These are phyloP conservation scores for Idaea straminata DNA, from an alignment of 2,888 invertebrate species.

Conservation along the genomic window DNA sequence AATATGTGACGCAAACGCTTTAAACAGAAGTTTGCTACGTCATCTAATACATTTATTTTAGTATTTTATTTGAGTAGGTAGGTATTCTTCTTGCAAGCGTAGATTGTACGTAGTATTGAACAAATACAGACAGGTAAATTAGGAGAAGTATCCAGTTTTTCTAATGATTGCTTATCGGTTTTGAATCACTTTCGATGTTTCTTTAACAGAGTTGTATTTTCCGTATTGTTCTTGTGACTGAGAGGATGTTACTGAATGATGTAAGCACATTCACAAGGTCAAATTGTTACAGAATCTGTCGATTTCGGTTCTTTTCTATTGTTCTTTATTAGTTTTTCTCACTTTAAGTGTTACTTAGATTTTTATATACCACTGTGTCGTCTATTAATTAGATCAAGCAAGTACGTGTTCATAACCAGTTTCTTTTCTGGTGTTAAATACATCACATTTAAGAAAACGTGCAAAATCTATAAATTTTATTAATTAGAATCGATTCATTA, in stretches of 20 bases:
- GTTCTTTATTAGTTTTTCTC: neutral
- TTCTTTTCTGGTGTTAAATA: neutral
- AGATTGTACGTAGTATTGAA: neutral
- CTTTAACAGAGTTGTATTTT: neutral
- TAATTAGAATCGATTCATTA: neutral
- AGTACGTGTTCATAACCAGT: neutral
- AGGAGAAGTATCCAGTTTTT: neutral
- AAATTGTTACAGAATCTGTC: too few species aligned
- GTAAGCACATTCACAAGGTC: too few species aligned
- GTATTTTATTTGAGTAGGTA: neutral
- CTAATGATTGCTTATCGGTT: neutral
- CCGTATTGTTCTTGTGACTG: too few species aligned
- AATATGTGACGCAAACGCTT: slow-evolving; percentile 1
- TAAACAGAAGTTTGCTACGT: neutral
- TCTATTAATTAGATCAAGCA: neutral
- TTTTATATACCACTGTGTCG: neutral
- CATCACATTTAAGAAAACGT: neutral
- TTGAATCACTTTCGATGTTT: neutral
- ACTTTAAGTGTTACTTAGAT: neutral
- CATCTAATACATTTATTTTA: slow-evolving; percentile 1
- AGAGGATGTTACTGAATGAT: too few species aligned
- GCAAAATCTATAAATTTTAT: neutral
- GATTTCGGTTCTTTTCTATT: too few species aligned
- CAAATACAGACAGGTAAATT: neutral
- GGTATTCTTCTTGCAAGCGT: neutral